Evolutionary conservation across 1,140 invertebrate species (phyloP).

Genomic region (Diabrotica virgifera): DNA sequence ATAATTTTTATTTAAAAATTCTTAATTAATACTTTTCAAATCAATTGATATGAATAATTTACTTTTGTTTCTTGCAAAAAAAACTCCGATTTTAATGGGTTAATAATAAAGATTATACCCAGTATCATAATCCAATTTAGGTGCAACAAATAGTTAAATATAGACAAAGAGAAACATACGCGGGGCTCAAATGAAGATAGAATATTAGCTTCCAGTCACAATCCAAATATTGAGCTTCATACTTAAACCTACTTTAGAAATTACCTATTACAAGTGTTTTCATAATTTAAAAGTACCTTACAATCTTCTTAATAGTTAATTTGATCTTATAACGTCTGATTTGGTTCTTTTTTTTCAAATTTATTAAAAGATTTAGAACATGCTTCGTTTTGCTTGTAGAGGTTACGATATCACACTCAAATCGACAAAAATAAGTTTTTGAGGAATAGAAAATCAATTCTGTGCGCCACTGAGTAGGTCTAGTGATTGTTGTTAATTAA

Average conservation of each 20-base stretch:
- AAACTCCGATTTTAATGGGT: no score
- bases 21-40: no score
- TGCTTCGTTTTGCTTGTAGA: slow-evolving; percentile 37
- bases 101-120: no score
- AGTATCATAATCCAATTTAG: no score
- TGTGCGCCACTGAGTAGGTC: not conserved
- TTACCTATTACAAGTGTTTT: slow-evolving; percentile 8
- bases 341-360: slow-evolving; percentile 39
- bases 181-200: no score
- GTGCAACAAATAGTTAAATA: no score
- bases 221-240: slow-evolving; percentile 27
- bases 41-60: no score
- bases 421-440: slow-evolving; percentile 21
- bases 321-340: slow-evolving; percentile 31
- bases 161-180: no score
- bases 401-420: slow-evolving; percentile 37
- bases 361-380: slow-evolving; percentile 46
- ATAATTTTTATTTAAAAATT: no score
- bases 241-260: slow-evolving; percentile 26
- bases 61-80: no score
- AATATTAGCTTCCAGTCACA: not conserved
- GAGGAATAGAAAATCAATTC: not conserved
- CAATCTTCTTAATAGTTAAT: slow-evolving; percentile 15
- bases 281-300: not conserved
- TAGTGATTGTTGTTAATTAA: no score